Percentiles rank a stretch among this genome's conserved stretches.
phyloP scores from a whole-genome alignment of 1,140 invertebrate species.

The Tenebrio molitor region DNA sequence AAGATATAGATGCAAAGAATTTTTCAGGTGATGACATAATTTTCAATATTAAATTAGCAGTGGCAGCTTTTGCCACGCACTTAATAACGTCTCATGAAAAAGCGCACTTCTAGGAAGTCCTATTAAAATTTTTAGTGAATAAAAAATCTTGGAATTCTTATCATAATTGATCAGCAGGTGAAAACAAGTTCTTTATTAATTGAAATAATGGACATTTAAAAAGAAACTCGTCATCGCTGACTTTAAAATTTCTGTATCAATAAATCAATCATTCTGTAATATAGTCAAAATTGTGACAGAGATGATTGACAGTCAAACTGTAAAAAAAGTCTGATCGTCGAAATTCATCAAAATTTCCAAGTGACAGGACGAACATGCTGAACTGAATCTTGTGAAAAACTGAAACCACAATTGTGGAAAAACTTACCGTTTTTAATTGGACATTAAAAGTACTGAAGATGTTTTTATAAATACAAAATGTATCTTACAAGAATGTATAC shows the following conservation, averaged over 20 bases:
- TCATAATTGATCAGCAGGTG: neutral
- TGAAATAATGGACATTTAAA: constrained; percentile 13
- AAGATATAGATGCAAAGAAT: neutral
- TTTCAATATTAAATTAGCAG: neutral
- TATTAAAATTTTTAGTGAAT: neutral
- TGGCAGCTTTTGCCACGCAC: neutral
- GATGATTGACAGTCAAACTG: constrained; percentile 27
- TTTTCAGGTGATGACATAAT: neutral
- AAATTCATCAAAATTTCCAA: too few relatives aligned
- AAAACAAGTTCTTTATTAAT: constrained; percentile 3
- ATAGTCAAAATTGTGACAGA: constrained; percentile 31
- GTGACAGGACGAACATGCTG: too few relatives aligned
- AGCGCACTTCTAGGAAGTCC: neutral
- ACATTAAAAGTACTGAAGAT: too few relatives aligned
- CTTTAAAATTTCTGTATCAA: constrained; percentile 5
- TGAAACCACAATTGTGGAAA: too few relatives aligned
- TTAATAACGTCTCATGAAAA: neutral
- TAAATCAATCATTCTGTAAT: constrained; percentile 25
- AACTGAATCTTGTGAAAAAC: too few relatives aligned
- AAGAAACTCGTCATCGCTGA: constrained; percentile 12
- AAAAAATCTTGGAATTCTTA: neutral
- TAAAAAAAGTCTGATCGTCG: too few relatives aligned
- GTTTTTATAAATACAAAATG: too few relatives aligned
- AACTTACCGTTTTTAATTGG: too few relatives aligned
- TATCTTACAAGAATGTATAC: too few relatives aligned